Percentiles rank a stretch among this genome's conserved stretches.
Evolutionary conservation across 2,113 vertebrate species (phyloP).

Genomic region (Ondatra zibethicus): DNA sequence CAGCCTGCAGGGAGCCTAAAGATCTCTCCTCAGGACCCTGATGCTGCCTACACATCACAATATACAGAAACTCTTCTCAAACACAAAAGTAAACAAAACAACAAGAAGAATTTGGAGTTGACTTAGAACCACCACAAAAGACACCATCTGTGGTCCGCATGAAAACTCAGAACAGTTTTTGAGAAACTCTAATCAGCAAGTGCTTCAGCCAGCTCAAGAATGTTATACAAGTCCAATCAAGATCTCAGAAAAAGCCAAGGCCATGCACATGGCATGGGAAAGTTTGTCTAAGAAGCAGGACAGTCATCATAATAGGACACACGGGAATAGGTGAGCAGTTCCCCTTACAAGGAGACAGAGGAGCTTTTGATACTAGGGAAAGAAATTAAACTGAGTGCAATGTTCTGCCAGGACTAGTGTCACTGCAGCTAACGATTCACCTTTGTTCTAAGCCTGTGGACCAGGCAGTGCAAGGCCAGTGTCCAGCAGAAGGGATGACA

Average conservation of each 20-base stretch:
- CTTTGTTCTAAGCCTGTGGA: not conserved
- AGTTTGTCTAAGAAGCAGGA: not conserved
- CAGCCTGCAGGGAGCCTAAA: not conserved
- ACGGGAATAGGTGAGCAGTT: not conserved
- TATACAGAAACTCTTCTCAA: not conserved
- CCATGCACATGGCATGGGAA: not conserved
- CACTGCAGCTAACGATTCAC: rapidly evolving
- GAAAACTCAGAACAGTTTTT: not conserved
- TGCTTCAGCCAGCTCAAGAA: not conserved
- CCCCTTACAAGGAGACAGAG: not conserved
- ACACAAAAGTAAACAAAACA: not conserved
- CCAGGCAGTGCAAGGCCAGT: not conserved
- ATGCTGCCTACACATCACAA: not conserved
- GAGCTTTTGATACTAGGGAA: not conserved
- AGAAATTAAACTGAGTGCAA: not conserved
- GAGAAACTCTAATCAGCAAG: constrained; percentile 35
- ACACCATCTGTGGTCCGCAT: not conserved
- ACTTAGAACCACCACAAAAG: not conserved
- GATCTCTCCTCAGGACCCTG: not conserved
- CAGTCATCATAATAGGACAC: not conserved
- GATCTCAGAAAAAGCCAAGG: not conserved
- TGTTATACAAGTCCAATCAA: not conserved
- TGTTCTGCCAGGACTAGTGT: not conserved
- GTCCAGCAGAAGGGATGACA: not conserved
- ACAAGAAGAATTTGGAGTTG: not conserved